Percentiles rank a stretch among this genome's conserved stretches.
Evolutionary conservation across 2,888 invertebrate species (phyloP).

Genomic region (Campaea margaritaria): DNA sequence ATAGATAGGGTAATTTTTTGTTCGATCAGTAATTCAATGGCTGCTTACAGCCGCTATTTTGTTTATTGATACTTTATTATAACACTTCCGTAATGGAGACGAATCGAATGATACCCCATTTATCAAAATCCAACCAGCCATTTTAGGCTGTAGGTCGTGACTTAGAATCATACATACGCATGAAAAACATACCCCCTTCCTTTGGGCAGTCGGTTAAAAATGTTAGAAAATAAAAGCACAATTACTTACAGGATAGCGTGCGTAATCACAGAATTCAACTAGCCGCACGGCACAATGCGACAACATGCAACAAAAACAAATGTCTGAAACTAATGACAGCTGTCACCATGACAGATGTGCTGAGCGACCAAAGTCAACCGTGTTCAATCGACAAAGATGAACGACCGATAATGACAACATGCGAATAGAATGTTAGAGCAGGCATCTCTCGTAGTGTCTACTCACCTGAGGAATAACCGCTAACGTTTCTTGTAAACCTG

Average conservation of each 20-base stretch:
- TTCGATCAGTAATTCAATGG: too few relatives aligned
- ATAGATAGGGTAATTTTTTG: too few relatives aligned
- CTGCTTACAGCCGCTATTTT: too few relatives aligned
- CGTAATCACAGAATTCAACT: conserved; percentile 16
- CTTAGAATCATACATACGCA: too few relatives aligned
- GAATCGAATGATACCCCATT: too few relatives aligned
- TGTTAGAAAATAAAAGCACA: background rate
- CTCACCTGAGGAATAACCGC: background rate
- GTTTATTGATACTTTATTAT: too few relatives aligned
- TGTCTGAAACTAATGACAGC: conserved; percentile 56
- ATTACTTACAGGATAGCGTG: conserved; percentile 8
- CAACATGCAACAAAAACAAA: conserved; percentile 49
- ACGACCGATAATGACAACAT: conserved; percentile 45
- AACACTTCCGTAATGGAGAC: too few relatives aligned
- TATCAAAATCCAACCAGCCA: too few relatives aligned
- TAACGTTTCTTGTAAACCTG: background rate
- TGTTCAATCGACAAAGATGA: conserved; percentile 57
- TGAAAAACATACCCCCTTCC: too few relatives aligned
- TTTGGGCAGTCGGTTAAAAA: too few relatives aligned
- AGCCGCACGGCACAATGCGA: conserved; percentile 6
- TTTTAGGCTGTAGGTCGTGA: too few relatives aligned
- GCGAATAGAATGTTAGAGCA: conserved; percentile 6
- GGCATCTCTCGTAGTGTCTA: background rate
- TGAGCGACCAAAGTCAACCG: conserved; percentile 44
- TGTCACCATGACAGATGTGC: conserved; percentile 52